A percentile compares a stretch with the other conserved stretches of the same genome.
Conservation (phyloP, 2,113 vertebrate species). For the Festucalex cinctus region DNA sequence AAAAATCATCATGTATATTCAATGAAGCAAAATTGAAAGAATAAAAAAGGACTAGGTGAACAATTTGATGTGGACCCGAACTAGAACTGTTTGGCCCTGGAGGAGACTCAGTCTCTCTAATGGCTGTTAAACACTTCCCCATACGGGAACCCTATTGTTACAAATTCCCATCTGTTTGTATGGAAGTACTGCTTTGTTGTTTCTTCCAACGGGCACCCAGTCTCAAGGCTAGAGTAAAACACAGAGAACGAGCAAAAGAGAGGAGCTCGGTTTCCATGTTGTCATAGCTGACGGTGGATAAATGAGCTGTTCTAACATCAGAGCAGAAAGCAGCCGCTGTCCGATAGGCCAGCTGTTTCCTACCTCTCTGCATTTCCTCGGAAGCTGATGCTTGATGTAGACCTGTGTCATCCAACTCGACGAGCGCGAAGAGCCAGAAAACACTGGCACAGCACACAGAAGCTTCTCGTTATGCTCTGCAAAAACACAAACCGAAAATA, state of each 20-base stretch:
- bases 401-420: neutral
- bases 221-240: slow-evolving; percentile 21
- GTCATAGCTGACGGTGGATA: slow-evolving; percentile 27
- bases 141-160: slow-evolving; percentile 1
- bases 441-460: neutral
- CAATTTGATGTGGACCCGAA: neutral
- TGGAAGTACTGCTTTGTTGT: slow-evolving; percentile 17
- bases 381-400: slow-evolving; percentile 53
- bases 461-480: neutral
- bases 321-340: slow-evolving; percentile 32
- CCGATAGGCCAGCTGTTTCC: slow-evolving; percentile 46
- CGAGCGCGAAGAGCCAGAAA: neutral
- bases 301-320: slow-evolving; percentile 16
- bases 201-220: slow-evolving; percentile 12
- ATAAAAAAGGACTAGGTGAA: neutral
- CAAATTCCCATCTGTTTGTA: slow-evolving; percentile 12
- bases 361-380: slow-evolving; percentile 33
- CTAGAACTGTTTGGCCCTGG: neutral
- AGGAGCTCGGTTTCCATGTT: slow-evolving; percentile 27
- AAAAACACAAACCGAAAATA: neutral
- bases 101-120: neutral
- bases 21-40: no score
- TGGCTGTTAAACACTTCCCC: slow-evolving; percentile 16
- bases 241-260: slow-evolving; percentile 1
- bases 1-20: no score